Conservation (phyloP, 2,888 invertebrate species). For the Salpingus planirostris region DNA sequence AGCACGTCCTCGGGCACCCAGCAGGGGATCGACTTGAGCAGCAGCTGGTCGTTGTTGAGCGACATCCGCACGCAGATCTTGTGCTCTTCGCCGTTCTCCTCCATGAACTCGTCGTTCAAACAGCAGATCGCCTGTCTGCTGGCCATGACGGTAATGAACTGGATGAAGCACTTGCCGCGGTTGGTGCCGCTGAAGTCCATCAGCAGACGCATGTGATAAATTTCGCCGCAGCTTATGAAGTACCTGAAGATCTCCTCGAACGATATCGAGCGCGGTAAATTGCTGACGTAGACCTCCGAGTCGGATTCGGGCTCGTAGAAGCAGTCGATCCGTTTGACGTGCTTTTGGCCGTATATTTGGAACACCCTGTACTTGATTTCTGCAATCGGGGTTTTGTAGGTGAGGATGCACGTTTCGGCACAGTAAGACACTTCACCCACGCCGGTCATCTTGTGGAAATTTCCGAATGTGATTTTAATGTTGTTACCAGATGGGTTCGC, state of each 20-base stretch:
- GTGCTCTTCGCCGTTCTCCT: constrained; percentile 51
- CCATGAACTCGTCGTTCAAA: constrained; percentile 58
- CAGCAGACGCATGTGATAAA: constrained; percentile 70
- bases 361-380: constrained; percentile 6
- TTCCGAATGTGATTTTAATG: no score
- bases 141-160: constrained; percentile 46
- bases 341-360: constrained; percentile 7
- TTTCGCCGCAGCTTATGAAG: constrained; percentile 52
- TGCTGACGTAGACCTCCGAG: constrained; percentile 66
- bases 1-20: constrained; percentile 8
- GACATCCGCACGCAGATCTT: constrained; percentile 64
- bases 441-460: constrained; percentile 23
- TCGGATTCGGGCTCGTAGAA: constrained; percentile 47
- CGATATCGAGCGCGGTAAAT: constrained; percentile 62
- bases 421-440: background rate
- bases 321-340: constrained; percentile 4
- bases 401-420: background rate
- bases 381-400: background rate
- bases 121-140: constrained; percentile 55
- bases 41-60: constrained; percentile 70
- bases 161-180: constrained; percentile 62
- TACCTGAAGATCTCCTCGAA: constrained; percentile 67
- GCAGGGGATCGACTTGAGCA: constrained; percentile 44
- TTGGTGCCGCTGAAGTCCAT: constrained; percentile 71
- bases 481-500: constrained; percentile 26